These are phyloP conservation scores for Hipposideros armiger DNA, from an alignment of 2,113 vertebrate genomes.

Conservation along the genomic window DNA sequence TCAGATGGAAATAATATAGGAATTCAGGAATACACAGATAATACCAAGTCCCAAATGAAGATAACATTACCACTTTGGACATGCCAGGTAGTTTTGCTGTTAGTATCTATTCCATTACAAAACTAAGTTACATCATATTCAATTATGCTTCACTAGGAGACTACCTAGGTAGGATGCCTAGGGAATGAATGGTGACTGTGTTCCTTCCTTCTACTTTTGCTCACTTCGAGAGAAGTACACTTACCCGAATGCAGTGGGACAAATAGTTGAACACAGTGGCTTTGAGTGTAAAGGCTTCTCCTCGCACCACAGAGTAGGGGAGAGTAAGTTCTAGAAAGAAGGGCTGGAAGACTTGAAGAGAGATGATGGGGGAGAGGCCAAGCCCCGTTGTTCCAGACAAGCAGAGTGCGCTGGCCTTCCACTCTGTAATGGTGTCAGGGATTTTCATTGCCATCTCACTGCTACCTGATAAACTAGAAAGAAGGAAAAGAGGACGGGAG, in stretches of 20 bases:
- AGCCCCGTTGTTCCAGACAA: conserved; percentile 87
- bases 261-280: conserved; percentile 93
- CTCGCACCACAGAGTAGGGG: conserved; percentile 92
- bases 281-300: conserved; percentile 92
- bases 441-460: conserved; percentile 84
- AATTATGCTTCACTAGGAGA: not conserved
- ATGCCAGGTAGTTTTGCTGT: not conserved
- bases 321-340: conserved; percentile 93
- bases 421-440: conserved; percentile 94
- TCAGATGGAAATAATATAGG: not conserved
- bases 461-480: conserved; percentile 87
- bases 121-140: not conserved
- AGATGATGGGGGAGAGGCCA: conserved; percentile 89
- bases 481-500: not conserved
- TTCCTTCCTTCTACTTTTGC: not conserved
- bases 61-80: not conserved
- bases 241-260: conserved; percentile 92
- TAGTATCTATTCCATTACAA: not conserved
- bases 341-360: conserved; percentile 91
- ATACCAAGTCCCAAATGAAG: not conserved
- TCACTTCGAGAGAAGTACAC: not conserved
- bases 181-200: not conserved
- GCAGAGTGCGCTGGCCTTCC: conserved; percentile 92
- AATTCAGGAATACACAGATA: not conserved
- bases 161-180: not conserved